Evolutionary conservation across 2,113 vertebrate species (phyloP), one percentile per base, ranked within the genome.

Genomic region (Lontra canadensis): DNA sequence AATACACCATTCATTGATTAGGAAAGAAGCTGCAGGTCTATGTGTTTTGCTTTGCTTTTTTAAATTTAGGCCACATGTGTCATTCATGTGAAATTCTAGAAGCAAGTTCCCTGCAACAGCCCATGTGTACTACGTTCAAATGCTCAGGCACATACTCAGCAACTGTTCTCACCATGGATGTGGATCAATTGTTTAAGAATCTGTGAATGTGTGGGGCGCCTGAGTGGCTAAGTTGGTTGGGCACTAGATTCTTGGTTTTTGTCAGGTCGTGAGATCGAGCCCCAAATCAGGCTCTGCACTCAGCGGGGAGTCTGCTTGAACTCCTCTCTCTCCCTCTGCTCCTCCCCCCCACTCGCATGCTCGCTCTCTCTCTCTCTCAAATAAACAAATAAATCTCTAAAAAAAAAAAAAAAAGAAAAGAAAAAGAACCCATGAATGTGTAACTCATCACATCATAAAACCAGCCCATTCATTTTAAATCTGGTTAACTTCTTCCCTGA

Each of bases 51-150:
- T 94, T 34, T 78, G 47, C 67, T 76, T 85, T 84, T 80, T 67
- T 88, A 25, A 95, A 92, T 42, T 95, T 63, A 86, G 49, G 26
- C 39, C 90, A 85, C 71, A 49, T n/a, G 65, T 85, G 79, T 91
- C 34, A 47, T 94, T 92, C 80, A 20, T 29, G 29, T 63, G 67
- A 90, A 95, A 96, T 86, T 92, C 90, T 90, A 86, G 57, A 96
- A 95, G 44, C 69, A 83, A 90, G 73, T 39, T 88, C 55, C n/a
- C 36, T 55, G 42, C 3, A 29, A 47, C 1, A 94, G 83, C 63
- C 42, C 21, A 4, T 2, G n/a, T 63, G 61, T 18, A 59, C n/a
- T 8, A 15, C 6, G n/a, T 25, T 7, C 67, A 61, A 79, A 78
- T 14, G 31, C 36, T 26, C 29, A 21, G 92, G 39, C 80, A 44